Evolutionary conservation across 2,797 vertebrate genomes (phyloP).

Genomic region (Clarias laeviceps): DNA sequence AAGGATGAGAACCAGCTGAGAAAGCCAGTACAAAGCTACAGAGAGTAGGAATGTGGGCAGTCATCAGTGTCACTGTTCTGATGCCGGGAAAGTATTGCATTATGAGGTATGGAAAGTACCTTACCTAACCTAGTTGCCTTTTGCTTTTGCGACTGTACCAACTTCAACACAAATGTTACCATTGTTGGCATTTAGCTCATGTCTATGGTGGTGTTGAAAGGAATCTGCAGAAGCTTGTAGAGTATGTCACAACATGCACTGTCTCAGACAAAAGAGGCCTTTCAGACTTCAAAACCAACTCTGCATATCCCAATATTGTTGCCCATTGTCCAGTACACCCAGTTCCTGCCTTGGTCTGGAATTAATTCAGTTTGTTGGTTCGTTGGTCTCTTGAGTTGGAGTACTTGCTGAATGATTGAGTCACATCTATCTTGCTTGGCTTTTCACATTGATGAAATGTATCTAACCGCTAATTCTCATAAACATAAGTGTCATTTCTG

Average conservation of each 20-base stretch:
- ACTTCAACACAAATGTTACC: conserved; percentile 9
- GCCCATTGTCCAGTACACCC: conserved; percentile 1
- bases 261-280: conserved; percentile 22
- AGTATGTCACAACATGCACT: conserved; percentile 32
- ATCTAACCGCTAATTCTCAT: not conserved
- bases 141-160: conserved; percentile 21
- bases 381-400: not conserved
- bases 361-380: conserved; percentile 1
- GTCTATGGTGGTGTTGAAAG: conserved; percentile 34
- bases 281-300: conserved; percentile 22
- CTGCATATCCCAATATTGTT: not conserved
- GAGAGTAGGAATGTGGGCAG: conserved; percentile 41
- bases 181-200: conserved; percentile 22
- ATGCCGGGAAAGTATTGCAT: conserved; percentile 38
- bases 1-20: not conserved
- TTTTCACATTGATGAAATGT: not conserved
- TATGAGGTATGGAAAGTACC: conserved; percentile 28
- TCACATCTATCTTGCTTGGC: too few species aligned
- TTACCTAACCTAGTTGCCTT: conserved; percentile 28
- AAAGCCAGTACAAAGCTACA: conserved; percentile 23
- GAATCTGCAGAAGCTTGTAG: conserved; percentile 32
- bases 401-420: not conserved
- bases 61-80: conserved; percentile 42
- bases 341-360: not conserved
- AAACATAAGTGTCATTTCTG: not conserved